Conservation (phyloP, 2,113 vertebrate species). For the Phaetusa simplex region DNA sequence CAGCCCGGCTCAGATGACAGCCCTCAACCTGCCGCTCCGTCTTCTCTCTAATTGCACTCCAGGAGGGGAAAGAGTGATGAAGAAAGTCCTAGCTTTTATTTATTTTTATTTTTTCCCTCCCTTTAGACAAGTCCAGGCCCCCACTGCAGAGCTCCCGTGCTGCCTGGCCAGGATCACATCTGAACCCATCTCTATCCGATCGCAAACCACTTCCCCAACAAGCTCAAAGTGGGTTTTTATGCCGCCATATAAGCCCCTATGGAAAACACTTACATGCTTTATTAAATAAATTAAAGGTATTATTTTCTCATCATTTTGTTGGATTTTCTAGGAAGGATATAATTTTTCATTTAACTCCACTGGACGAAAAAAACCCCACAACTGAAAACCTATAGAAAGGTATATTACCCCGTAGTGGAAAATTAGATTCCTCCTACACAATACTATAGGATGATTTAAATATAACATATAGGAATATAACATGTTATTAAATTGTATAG, state of each 20-base stretch:
- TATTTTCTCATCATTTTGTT: constrained; percentile 30
- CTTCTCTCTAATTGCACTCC: background rate
- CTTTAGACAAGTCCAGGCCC: background rate
- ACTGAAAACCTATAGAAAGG: constrained; percentile 16
- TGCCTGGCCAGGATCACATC: rapidly evolving
- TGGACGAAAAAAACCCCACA: background rate
- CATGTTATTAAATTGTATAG: constrained; percentile 31
- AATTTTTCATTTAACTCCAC: constrained; percentile 40
- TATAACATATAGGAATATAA: constrained; percentile 10
- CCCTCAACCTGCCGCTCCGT: rapidly evolving
- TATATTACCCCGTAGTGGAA: constrained; percentile 1
- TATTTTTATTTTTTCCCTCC: background rate
- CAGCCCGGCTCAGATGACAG: background rate
- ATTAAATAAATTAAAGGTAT: constrained; percentile 36
- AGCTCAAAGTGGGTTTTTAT: background rate
- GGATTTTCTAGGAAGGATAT: constrained; percentile 26
- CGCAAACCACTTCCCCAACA: background rate
- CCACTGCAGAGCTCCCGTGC: background rate
- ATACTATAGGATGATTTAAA: constrained; percentile 44
- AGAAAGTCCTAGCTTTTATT: background rate
- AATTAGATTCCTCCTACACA: constrained; percentile 49
- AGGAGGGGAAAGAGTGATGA: background rate
- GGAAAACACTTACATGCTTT: background rate
- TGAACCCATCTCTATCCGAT: background rate
- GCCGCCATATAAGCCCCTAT: background rate